These are phyloP conservation scores for Telmatochromis sp. DNA, from an alignment of 2,113 vertebrate species.

Conservation along the genomic window DNA sequence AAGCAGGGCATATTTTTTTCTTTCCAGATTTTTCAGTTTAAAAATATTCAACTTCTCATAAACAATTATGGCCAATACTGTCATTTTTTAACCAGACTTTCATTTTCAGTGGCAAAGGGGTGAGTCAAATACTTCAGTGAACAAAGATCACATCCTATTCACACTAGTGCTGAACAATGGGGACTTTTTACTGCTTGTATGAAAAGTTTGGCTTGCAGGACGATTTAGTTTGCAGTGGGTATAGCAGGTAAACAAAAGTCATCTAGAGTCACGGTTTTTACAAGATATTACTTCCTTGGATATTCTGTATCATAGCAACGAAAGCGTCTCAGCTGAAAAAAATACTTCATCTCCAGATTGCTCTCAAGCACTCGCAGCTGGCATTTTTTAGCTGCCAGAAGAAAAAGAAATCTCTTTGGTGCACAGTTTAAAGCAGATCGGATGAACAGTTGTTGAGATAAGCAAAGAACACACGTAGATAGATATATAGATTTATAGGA, in stretches of 20 bases:
- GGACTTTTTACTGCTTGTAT: not conserved
- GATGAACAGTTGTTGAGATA: not conserved
- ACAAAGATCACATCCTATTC: not conserved
- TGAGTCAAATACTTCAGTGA: not conserved
- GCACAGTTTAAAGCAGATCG: not conserved
- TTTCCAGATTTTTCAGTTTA: not conserved
- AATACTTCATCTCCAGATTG: not conserved
- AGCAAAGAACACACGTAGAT: not conserved
- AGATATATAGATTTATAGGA: not conserved
- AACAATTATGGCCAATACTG: not conserved
- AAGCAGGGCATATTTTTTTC: not conserved
- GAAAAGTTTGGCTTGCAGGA: not conserved
- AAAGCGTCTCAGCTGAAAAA: not conserved
- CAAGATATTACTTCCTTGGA: not conserved
- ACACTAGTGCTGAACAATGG: not conserved
- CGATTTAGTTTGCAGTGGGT: not conserved
- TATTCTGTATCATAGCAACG: not conserved
- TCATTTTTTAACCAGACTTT: too few relatives aligned
- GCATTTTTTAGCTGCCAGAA: not conserved
- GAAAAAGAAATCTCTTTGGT: not conserved
- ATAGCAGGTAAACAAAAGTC: not conserved
- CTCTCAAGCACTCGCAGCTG: not conserved
- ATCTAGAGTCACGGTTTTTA: not conserved
- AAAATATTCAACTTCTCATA: not conserved
- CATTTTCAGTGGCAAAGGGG: not conserved